Conservation (phyloP, 2,888 invertebrate species). For the Leptopilina myrica region DNA sequence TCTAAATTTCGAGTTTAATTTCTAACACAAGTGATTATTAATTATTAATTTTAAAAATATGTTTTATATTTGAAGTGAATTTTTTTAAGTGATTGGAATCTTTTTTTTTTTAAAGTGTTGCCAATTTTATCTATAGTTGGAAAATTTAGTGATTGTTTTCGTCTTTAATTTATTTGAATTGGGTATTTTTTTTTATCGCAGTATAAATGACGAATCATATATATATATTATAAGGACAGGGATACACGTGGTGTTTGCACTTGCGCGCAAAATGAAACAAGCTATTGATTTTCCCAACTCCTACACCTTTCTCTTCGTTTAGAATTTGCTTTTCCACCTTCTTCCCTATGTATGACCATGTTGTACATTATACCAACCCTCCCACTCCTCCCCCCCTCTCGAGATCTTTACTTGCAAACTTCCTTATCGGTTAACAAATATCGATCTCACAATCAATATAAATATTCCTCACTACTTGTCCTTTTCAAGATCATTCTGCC, state of each 20-base stretch:
- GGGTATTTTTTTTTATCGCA: background rate
- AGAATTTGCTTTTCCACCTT: conserved; percentile 21
- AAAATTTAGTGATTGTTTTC: no score
- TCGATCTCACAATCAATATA: background rate
- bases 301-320: conserved; percentile 11
- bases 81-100: no score
- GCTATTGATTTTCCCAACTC: conserved; percentile 60
- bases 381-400: no score
- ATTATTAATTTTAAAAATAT: background rate
- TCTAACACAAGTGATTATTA: no score
- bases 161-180: background rate
- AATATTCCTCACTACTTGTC: background rate
- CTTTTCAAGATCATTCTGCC: conserved; percentile 8
- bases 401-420: background rate
- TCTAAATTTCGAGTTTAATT: no score
- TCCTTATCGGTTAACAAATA: conserved; percentile 5
- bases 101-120: no score
- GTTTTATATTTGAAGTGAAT: no score
- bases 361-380: no score
- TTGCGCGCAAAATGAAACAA: conserved; percentile 57
- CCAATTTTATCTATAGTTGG: no score
- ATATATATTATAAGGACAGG: conserved; percentile 2
- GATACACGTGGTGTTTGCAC: conserved; percentile 60
- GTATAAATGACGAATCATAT: conserved; percentile 5
- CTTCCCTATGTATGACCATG: background rate